A percentile compares a stretch with the other conserved stretches of the same genome.
Evolutionary conservation across 1,140 invertebrate genomes (phyloP).

Genomic region (Venturia canescens): DNA sequence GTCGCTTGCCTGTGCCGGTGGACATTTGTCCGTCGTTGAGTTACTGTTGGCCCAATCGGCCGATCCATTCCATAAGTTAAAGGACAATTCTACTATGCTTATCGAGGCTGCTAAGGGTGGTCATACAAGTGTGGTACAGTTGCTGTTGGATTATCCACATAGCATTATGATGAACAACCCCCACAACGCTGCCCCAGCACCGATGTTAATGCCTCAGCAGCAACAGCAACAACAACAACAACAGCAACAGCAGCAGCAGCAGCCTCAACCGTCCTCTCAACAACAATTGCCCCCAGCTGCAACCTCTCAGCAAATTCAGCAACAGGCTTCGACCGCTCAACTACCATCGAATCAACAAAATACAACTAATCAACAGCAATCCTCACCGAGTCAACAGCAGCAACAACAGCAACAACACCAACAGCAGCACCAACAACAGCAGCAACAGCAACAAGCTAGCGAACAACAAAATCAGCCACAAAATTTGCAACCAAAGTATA

Average conservation of each 20-base stretch:
- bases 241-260: conserved; percentile 62
- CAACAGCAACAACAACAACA: conserved; percentile 69
- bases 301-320: conserved; percentile 55
- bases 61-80: conserved; percentile 96
- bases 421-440: conserved; percentile 63
- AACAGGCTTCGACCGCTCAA: conserved; percentile 60
- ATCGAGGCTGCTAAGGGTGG: conserved; percentile 99
- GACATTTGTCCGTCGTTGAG: conserved; percentile 95
- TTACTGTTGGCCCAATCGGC: conserved; percentile 92
- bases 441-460: conserved; percentile 71
- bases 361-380: conserved; percentile 59
- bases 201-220: conserved; percentile 74
- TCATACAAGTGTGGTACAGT: conserved; percentile 95
- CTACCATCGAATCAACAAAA: conserved; percentile 62
- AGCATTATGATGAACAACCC: conserved; percentile 83
- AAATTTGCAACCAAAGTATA: conserved; percentile 70
- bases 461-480: conserved; percentile 67
- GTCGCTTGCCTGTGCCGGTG: conserved; percentile 97
- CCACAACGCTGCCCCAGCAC: conserved; percentile 65
- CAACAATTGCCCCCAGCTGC: conserved; percentile 55
- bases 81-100: conserved; percentile 99
- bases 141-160: conserved; percentile 96
- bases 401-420: conserved; percentile 61
- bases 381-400: conserved; percentile 49
- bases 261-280: conserved; percentile 63